Conservation (phyloP, 2,888 invertebrate species). For the Sussaba pulchella region DNA sequence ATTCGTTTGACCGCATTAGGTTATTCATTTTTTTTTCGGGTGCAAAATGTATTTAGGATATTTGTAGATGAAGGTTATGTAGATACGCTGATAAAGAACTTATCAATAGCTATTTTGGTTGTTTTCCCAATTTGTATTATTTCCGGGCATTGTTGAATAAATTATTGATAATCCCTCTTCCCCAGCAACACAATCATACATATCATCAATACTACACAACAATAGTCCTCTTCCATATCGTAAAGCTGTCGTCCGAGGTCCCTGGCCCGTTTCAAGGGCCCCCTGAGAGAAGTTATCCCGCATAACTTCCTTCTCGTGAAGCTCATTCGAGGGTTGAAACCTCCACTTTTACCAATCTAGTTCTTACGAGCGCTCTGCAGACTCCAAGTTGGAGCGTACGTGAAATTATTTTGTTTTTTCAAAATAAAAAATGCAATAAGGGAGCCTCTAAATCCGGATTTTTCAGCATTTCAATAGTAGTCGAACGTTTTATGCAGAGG, state of each 20-base stretch:
- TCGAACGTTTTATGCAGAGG: no score
- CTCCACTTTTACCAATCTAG: constrained; percentile 5
- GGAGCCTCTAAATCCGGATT: no score
- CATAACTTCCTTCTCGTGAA: constrained; percentile 45
- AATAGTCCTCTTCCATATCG: constrained; percentile 43
- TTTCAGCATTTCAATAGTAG: not conserved
- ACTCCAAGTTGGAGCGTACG: constrained; percentile 5
- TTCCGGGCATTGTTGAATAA: constrained; percentile 61
- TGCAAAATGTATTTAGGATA: no score
- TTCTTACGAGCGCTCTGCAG: not conserved
- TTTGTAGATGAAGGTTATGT: no score
- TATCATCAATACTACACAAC: constrained; percentile 29
- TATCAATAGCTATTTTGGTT: no score
- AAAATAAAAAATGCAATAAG: not conserved
- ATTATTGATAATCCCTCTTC: constrained; percentile 60
- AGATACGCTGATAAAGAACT: no score
- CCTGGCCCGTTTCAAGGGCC: constrained; percentile 6
- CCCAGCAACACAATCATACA: constrained; percentile 32
- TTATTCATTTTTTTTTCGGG: no score
- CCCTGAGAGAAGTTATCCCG: constrained; percentile 56
- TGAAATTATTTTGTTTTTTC: not conserved
- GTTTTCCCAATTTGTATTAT: constrained; percentile 63
- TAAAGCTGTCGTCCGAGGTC: constrained; percentile 43
- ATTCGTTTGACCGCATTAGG: no score
- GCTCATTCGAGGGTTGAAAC: constrained; percentile 33